Conservation (phyloP, 2,113 vertebrate species). For the Aplodontia rufa region DNA sequence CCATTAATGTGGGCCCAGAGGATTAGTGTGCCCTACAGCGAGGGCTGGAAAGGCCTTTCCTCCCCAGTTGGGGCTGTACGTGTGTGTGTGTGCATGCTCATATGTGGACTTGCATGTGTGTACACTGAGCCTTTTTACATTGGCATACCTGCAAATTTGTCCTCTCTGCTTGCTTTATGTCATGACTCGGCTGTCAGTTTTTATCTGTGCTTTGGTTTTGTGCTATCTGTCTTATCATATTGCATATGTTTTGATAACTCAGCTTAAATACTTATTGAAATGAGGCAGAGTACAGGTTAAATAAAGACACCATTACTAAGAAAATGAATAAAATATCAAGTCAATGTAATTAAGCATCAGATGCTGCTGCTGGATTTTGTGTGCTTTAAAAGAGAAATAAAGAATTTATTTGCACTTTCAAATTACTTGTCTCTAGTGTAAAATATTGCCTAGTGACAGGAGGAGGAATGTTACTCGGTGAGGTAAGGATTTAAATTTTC, state of each 20-base stretch:
- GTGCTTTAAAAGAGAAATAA: not conserved
- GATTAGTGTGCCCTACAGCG: not conserved
- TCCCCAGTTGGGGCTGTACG: not conserved
- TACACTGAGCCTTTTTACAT: not conserved
- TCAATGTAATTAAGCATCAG: not conserved
- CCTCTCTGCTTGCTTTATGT: not conserved
- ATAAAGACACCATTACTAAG: not conserved
- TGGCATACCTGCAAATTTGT: not conserved
- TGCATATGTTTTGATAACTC: not conserved
- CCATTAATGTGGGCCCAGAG: not conserved
- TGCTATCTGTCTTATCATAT: not conserved
- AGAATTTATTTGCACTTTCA: conserved; percentile 23
- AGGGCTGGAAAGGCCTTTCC: not conserved
- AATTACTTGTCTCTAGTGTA: not conserved
- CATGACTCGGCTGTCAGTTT: not conserved
- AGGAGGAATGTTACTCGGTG: not conserved
- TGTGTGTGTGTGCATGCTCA: no score
- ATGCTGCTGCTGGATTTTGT: not conserved
- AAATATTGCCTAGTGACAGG: not conserved
- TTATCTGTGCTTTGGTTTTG: not conserved
- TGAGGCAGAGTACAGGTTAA: not conserved
- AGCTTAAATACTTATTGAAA: not conserved
- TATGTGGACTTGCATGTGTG: not conserved
- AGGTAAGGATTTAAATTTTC: not conserved
- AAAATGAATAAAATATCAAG: not conserved